phyloP scores from a whole-genome alignment of 2,113 vertebrate species.

The Bubalus kerabau region DNA sequence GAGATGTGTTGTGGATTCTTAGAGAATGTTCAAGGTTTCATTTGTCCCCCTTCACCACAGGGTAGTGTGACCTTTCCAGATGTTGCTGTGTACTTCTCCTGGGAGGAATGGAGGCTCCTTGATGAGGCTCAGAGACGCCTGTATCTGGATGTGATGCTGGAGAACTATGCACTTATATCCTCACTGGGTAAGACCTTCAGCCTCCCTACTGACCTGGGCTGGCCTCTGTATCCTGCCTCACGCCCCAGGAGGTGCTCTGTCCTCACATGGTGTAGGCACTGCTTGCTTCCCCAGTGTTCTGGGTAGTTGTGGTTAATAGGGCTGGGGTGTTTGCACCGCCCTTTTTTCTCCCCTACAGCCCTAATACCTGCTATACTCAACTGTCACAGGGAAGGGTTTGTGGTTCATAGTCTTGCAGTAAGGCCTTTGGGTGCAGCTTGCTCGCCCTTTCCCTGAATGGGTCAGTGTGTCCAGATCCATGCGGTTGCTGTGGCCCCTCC shows the following conservation, averaged over 20 bases:
- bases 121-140: neutral
- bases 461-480: neutral
- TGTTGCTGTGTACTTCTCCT: neutral
- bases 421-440: neutral
- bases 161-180: neutral
- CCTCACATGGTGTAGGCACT: neutral
- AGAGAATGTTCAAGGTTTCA: neutral
- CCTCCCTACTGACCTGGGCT: neutral
- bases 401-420: neutral
- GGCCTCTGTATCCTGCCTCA: neutral
- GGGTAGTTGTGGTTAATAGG: neutral
- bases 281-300: neutral
- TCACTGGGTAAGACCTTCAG: neutral
- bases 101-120: neutral
- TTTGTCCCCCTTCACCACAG: neutral
- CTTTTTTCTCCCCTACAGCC: neutral
- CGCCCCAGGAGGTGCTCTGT: neutral
- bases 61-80: neutral
- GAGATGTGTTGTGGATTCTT: neutral
- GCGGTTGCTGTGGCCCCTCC: neutral
- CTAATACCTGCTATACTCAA: neutral
- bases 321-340: neutral
- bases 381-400: neutral
- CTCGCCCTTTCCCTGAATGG: neutral
- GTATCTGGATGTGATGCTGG: neutral